A percentile compares a stretch with the other conserved stretches of the same genome.
Evolutionary conservation across 2,113 vertebrate genomes (phyloP).

Genomic region (Alligator mississippiensis): DNA sequence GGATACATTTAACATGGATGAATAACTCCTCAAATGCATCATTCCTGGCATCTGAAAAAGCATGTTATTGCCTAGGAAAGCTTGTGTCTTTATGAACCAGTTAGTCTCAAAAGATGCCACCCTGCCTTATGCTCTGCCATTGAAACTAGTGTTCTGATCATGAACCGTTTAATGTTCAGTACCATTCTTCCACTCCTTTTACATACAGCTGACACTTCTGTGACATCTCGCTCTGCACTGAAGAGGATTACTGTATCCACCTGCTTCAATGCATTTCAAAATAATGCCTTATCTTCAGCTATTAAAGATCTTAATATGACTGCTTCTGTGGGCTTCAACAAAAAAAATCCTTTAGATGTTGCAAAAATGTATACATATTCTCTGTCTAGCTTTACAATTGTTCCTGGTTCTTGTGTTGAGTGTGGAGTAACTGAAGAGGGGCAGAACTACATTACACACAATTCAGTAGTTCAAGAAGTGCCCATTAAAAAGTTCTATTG

Average conservation of each 20-base stretch:
- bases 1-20: not conserved
- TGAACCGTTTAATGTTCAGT: no score
- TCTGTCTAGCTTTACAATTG: not conserved
- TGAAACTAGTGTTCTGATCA: no score
- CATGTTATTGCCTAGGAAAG: no score
- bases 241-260: not conserved
- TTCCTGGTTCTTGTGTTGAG: not conserved
- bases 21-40: no score
- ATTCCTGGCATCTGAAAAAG: no score
- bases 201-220: not conserved
- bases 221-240: not conserved
- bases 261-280: not conserved
- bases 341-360: not conserved
- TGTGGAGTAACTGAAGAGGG: not conserved
- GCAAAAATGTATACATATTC: not conserved
- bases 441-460: not conserved
- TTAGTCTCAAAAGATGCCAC: no score
- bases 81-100: no score
- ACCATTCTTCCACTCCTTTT: not conserved
- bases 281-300: not conserved
- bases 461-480: not conserved
- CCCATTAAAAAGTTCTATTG: not conserved
- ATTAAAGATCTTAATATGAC: not conserved
- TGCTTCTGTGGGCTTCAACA: not conserved
- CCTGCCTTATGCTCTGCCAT: no score